Evolutionary conservation across 2,113 vertebrate genomes (phyloP).

Genomic region (Gavialis gangeticus): DNA sequence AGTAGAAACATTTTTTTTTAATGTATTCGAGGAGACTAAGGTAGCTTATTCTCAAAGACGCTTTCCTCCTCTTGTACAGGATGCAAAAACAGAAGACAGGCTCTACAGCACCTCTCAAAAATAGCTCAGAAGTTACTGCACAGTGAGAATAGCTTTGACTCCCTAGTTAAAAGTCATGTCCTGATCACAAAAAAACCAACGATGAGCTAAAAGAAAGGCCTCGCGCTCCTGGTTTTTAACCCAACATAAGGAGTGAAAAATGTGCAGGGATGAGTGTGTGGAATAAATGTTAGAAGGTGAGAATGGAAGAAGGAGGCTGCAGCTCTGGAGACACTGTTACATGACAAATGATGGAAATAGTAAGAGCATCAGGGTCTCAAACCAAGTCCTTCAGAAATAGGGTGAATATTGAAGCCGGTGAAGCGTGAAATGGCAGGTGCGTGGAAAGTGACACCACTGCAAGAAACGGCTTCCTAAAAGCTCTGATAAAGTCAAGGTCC

Average conservation of each 20-base stretch:
- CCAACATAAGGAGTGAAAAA: neutral
- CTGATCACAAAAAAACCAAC: neutral
- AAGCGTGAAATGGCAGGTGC: neutral
- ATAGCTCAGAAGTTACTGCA: slow-evolving; percentile 19
- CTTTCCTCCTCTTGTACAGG: neutral
- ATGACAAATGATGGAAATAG: neutral
- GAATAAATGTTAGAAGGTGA: neutral
- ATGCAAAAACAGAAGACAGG: neutral
- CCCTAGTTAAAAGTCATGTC: neutral
- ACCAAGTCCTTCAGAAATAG: neutral
- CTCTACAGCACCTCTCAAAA: neutral
- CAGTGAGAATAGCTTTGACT: slow-evolving; percentile 4
- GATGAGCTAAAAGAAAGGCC: neutral
- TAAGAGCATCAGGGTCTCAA: slow-evolving; percentile 4
- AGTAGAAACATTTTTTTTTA: slow-evolving; percentile 6
- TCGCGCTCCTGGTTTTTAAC: neutral
- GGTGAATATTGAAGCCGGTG: neutral
- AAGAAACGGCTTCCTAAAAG: neutral
- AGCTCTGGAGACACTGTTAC: neutral
- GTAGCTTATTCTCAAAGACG: neutral
- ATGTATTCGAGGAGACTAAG: slow-evolving; percentile 17
- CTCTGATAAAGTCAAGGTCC: neutral
- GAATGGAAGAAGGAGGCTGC: neutral
- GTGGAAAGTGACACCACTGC: neutral
- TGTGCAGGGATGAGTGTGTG: neutral